phyloP scores from a whole-genome alignment of 2,888 invertebrate species.

The Oxyteleia sp. region DNA sequence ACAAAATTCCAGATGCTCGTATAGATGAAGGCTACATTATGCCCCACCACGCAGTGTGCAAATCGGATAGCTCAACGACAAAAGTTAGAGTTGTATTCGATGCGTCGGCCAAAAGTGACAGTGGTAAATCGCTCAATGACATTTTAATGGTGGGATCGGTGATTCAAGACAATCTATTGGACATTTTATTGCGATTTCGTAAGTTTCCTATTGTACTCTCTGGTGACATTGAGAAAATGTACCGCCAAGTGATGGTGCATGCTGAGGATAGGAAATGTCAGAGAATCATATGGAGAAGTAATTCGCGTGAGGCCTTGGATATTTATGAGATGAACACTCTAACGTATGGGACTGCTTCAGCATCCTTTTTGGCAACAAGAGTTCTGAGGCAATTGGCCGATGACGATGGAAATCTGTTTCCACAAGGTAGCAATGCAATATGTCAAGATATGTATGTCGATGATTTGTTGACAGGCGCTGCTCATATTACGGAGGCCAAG shows the following conservation, averaged over 20 bases:
- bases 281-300: conserved; percentile 24
- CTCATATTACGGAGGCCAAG: not conserved
- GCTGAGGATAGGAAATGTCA: conserved; percentile 42
- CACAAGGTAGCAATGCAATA: conserved; percentile 2
- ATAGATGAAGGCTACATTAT: conserved; percentile 5
- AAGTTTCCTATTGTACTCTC: conserved; percentile 14
- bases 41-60: conserved; percentile 21
- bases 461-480: conserved; percentile 25
- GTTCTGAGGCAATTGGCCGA: conserved; percentile 19
- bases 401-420: conserved; percentile 9
- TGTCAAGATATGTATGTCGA: conserved; percentile 33
- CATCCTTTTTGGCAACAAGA: conserved; percentile 27
- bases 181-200: conserved; percentile 26
- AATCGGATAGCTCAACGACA: conserved; percentile 2
- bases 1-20: not conserved
- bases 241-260: conserved; percentile 34
- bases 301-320: not conserved
- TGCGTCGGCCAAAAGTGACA: conserved; percentile 35
- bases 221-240: conserved; percentile 62
- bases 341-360: conserved; percentile 25
- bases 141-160: conserved; percentile 47
- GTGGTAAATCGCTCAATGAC: conserved; percentile 55
- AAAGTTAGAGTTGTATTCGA: conserved; percentile 39
- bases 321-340: conserved; percentile 27
- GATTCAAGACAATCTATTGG: conserved; percentile 27